These are phyloP conservation scores for Melanotaenia nigrans DNA, from an alignment of 2,797 vertebrate species.

Conservation along the genomic window DNA sequence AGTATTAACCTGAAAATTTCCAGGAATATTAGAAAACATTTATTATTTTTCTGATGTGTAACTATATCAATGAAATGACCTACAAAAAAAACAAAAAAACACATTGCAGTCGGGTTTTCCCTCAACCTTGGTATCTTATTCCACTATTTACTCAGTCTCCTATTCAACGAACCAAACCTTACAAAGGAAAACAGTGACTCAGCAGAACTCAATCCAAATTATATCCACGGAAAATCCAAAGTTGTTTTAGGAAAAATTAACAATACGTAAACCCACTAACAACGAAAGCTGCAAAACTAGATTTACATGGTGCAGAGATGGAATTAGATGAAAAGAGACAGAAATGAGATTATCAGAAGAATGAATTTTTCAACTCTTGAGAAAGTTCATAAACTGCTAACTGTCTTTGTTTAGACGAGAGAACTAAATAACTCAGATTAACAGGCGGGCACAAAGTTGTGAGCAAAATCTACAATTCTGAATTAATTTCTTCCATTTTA, in stretches of 20 bases:
- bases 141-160: slow-evolving; percentile 27
- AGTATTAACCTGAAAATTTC: background rate
- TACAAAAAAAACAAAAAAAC: slow-evolving; percentile 21
- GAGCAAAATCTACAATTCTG: slow-evolving; percentile 52
- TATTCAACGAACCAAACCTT: slow-evolving; percentile 33
- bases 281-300: slow-evolving; percentile 66
- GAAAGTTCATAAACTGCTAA: slow-evolving; percentile 58
- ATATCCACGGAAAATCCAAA: slow-evolving; percentile 48
- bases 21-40: background rate
- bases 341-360: slow-evolving; percentile 74
- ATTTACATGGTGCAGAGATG: slow-evolving; percentile 62
- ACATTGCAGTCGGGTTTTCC: slow-evolving; percentile 11
- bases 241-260: slow-evolving; percentile 58
- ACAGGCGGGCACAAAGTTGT: slow-evolving; percentile 45
- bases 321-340: slow-evolving; percentile 71
- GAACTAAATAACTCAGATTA: slow-evolving; percentile 51
- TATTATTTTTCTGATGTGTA: slow-evolving; percentile 16
- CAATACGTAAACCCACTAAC: slow-evolving; percentile 57
- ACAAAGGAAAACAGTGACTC: slow-evolving; percentile 58
- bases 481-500: slow-evolving; percentile 42
- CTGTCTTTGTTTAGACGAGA: slow-evolving; percentile 42
- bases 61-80: slow-evolving; percentile 19
- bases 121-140: slow-evolving; percentile 20
- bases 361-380: slow-evolving; percentile 68
- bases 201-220: slow-evolving; percentile 56